Base-by-base conservation (phyloP, 2,888 invertebrate species). In the Hofmannophila pseudospretella region DNA sequence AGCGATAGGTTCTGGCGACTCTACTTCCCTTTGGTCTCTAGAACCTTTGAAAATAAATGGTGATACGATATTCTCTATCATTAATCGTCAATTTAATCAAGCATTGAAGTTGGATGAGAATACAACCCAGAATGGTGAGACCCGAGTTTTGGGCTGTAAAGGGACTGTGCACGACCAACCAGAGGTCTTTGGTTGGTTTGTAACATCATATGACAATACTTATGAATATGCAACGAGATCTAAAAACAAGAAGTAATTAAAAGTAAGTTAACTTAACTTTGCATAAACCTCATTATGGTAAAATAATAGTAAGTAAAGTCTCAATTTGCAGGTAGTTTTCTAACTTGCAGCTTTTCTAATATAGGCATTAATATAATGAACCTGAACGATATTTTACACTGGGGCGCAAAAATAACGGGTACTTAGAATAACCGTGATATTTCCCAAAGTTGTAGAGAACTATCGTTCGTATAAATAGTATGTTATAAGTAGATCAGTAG, bases 31-130 rank as follows among this genome's bases (percentile, higher is more conserved):
- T 11, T 67, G 58, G 61, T 38, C 32, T 8, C 31, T 71, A n/a
- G 42, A 55, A 31, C 66, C 71, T 3, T 32, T 42, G 1, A 49
- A 51, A 28, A 29, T 44, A 7, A 39, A 50, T 26, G 51, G 47
- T 7, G 41, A 45, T 7, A 13, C 67, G 1, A 7, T 54, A 1
- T 70, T 69, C 34, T 49, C 42, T 9, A 46, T 70, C 5, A 45
- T 59, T 4, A 60, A 68, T 36, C 41, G 38, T 14, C 30, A 56
- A 23, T 65, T 47, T 31, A 37, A 46, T 2, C 52, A 58, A 32
- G 54, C 54, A 1, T 37, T 67, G 19, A 65, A 60, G 36, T 30
- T 67, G 32, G 56, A 41, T 26, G 36, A 26, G 0, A 29, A 32
- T 1, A 28, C 19, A 0, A 54, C 58, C 16, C 10, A 25, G 1